Conservation (phyloP, 2,888 invertebrate genomes). For the Trachelus iudaicus region DNA sequence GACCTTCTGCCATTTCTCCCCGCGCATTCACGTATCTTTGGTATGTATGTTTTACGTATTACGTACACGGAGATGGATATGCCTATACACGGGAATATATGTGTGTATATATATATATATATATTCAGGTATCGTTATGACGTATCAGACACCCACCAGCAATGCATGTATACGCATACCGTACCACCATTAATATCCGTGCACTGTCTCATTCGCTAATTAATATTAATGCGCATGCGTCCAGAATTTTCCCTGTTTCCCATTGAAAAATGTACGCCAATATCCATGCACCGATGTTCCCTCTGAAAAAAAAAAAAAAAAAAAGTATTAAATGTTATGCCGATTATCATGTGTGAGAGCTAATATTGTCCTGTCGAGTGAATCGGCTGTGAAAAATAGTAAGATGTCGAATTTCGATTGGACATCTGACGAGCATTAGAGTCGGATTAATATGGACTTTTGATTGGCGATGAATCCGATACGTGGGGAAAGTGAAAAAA, state of each 20-base stretch:
- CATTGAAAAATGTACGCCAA: background rate
- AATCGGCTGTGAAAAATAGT: background rate
- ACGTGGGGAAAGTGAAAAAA: background rate
- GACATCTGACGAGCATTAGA: background rate
- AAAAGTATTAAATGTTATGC: background rate
- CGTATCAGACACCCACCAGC: background rate
- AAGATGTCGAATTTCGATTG: background rate
- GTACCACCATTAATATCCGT: constrained; percentile 55
- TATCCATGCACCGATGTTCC: background rate
- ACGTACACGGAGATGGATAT: background rate
- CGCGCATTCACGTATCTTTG: background rate
- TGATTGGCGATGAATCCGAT: background rate
- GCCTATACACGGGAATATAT: background rate
- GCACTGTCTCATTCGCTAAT: constrained; percentile 56
- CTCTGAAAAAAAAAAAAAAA: background rate
- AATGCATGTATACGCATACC: constrained; percentile 27
- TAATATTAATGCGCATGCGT: constrained; percentile 61
- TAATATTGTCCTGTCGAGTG: background rate
- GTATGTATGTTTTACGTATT: background rate
- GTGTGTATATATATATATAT: background rate
- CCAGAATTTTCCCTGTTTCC: background rate
- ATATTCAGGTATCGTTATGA: background rate
- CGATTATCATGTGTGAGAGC: background rate
- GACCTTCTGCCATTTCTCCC: background rate
- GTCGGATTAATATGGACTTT: background rate